These are phyloP conservation scores for Euplexia lucipara DNA, from an alignment of 2,888 invertebrate genomes.

Conservation along the genomic window DNA sequence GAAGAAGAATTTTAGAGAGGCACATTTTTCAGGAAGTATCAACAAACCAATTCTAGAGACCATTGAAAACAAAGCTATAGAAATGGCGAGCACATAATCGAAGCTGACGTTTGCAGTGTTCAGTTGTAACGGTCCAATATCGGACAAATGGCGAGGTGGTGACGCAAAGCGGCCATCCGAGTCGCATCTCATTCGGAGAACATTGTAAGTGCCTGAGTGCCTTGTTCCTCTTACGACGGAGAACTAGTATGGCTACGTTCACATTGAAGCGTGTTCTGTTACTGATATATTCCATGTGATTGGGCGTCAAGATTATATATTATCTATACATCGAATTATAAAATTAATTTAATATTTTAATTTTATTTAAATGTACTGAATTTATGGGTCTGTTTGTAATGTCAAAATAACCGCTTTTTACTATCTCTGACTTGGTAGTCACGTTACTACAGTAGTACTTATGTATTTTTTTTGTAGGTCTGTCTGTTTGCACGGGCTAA, in stretches of 20 bases:
- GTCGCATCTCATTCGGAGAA: constrained; percentile 74
- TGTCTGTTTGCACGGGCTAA: too few species aligned
- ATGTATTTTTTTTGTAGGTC: too few species aligned
- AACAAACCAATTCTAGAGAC: constrained; percentile 46
- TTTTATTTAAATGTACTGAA: too few species aligned
- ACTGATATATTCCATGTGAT: constrained; percentile 10
- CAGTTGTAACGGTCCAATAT: constrained; percentile 75
- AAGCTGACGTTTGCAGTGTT: constrained; percentile 69
- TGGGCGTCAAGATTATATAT: neutral
- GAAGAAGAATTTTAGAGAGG: neutral
- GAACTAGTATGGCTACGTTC: constrained; percentile 47
- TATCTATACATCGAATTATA: too few species aligned
- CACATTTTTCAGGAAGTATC: constrained; percentile 27
- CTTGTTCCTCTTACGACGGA: constrained; percentile 55
- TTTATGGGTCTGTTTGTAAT: too few species aligned
- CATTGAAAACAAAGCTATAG: constrained; percentile 59
- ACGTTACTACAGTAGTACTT: too few species aligned
- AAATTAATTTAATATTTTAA: too few species aligned
- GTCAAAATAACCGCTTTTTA: too few species aligned
- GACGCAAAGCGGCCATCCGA: constrained; percentile 82
- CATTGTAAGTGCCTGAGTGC: constrained; percentile 71
- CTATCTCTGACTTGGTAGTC: too few species aligned
- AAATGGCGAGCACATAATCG: constrained; percentile 65
- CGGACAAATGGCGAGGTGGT: constrained; percentile 73
- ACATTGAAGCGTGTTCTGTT: constrained; percentile 40